These are phyloP conservation scores for Nerophis ophidion DNA, from an alignment of 2,113 vertebrate genomes.

Conservation along the genomic window DNA sequence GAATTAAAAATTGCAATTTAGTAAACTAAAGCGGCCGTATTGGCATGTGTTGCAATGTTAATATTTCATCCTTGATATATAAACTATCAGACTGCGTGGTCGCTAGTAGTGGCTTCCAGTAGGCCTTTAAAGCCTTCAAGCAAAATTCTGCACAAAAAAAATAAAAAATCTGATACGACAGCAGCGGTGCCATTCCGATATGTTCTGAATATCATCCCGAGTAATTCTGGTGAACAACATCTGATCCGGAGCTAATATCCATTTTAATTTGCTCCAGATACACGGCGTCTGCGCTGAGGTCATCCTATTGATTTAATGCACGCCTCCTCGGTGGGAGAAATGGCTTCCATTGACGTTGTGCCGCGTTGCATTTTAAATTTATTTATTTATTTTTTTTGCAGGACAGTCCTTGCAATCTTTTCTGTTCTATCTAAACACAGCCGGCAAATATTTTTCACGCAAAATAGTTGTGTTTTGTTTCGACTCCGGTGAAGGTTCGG, in stretches of 20 bases:
- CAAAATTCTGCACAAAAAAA: constrained; percentile 16
- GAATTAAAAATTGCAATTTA: too few relatives aligned
- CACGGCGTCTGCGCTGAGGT: constrained; percentile 40
- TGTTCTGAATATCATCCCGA: constrained; percentile 24
- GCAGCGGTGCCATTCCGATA: constrained; percentile 7
- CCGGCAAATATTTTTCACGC: constrained; percentile 26
- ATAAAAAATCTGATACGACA: constrained; percentile 10
- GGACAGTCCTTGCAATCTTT: constrained; percentile 15
- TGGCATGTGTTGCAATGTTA: too few relatives aligned
- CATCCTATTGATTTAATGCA: constrained; percentile 52
- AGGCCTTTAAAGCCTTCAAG: neutral
- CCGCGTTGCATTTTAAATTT: constrained; percentile 37
- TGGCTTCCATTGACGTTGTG: constrained; percentile 29
- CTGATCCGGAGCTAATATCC: constrained; percentile 43
- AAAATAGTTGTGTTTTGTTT: constrained; percentile 36
- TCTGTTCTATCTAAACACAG: neutral
- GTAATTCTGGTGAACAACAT: constrained; percentile 49
- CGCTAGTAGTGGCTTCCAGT: too few relatives aligned
- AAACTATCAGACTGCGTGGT: too few relatives aligned
- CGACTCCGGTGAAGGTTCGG: constrained; percentile 19
- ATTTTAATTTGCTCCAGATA: constrained; percentile 51
- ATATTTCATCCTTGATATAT: too few relatives aligned
- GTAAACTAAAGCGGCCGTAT: too few relatives aligned
- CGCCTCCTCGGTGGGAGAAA: constrained; percentile 34
- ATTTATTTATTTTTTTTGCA: constrained; percentile 34